Evolutionary conservation across 2,113 vertebrate genomes (phyloP).

Genomic region (Bos javanicus): DNA sequence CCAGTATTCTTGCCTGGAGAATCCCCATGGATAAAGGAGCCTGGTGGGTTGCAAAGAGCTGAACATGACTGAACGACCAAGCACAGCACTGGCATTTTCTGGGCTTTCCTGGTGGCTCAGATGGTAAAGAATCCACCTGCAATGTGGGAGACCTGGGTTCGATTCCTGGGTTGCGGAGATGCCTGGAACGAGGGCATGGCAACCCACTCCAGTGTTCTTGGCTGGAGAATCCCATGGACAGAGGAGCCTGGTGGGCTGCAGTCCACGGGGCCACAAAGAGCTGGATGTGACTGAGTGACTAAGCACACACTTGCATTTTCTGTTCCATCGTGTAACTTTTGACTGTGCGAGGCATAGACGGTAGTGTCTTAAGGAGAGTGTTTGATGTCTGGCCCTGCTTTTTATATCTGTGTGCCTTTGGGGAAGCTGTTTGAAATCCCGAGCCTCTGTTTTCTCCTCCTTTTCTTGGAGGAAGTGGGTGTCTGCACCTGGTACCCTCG

Average conservation of each 20-base stretch:
- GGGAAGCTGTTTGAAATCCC: neutral
- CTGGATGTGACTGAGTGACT: neutral
- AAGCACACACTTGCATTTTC: neutral
- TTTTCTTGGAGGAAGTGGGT: neutral
- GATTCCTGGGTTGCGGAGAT: neutral
- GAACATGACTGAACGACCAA: neutral
- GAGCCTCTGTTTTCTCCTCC: neutral
- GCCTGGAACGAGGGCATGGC: neutral
- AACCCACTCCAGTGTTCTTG: neutral
- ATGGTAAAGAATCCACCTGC: neutral
- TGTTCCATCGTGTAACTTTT: rapidly evolving
- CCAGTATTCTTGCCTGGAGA: neutral
- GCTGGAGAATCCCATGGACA: neutral
- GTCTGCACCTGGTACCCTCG: rapidly evolving
- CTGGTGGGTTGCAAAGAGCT: neutral
- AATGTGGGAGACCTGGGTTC: neutral
- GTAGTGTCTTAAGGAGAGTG: rapidly evolving
- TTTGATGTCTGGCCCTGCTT: neutral
- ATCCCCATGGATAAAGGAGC: neutral
- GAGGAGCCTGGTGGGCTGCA: neutral
- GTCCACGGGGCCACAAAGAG: neutral
- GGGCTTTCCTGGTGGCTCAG: neutral
- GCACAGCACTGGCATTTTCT: neutral
- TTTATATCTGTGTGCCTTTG: neutral
- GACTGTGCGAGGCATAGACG: rapidly evolving